Evolutionary conservation across 2,888 invertebrate genomes (phyloP).

Genomic region (Scelioninae gen. 1): DNA sequence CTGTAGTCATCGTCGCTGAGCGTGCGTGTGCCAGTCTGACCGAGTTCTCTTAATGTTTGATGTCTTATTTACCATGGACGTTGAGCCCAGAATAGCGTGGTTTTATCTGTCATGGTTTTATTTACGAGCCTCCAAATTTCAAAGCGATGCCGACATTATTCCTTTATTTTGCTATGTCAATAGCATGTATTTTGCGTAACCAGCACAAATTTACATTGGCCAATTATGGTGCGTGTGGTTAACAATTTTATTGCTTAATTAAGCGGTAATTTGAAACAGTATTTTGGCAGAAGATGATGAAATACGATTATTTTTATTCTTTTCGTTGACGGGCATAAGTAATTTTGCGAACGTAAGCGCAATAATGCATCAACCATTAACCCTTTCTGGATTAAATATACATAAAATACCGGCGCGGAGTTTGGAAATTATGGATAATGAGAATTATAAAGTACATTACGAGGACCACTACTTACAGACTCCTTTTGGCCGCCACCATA

Average conservation of each 20-base stretch:
- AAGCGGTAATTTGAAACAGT: slow-evolving; percentile 16
- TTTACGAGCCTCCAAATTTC: slow-evolving; percentile 74
- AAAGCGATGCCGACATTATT: slow-evolving; percentile 66
- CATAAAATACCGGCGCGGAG: slow-evolving; percentile 36
- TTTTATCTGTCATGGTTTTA: slow-evolving; percentile 78
- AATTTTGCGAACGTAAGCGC: slow-evolving; percentile 9
- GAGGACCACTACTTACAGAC: slow-evolving; percentile 27
- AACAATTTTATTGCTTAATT: slow-evolving; percentile 49
- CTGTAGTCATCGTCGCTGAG: slow-evolving; percentile 61
- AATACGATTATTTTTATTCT: too few relatives aligned
- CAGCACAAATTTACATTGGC: slow-evolving; percentile 40
- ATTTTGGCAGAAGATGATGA: too few relatives aligned
- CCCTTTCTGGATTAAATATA: slow-evolving; percentile 49
- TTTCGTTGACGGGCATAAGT: background rate
- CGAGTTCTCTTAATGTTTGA: slow-evolving; percentile 79
- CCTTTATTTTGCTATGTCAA: slow-evolving; percentile 57
- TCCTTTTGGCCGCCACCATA: slow-evolving; percentile 29
- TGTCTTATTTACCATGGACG: slow-evolving; percentile 80
- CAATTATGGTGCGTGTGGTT: slow-evolving; percentile 48
- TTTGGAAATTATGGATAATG: slow-evolving; percentile 42
- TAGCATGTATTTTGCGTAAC: slow-evolving; percentile 35
- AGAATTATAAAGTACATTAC: slow-evolving; percentile 41
- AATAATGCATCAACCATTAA: slow-evolving; percentile 37
- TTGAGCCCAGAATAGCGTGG: slow-evolving; percentile 61
- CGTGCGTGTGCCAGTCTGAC: slow-evolving; percentile 69